Base-by-base conservation (phyloP, 2,888 invertebrate species). In the Leistus spinibarbis region DNA sequence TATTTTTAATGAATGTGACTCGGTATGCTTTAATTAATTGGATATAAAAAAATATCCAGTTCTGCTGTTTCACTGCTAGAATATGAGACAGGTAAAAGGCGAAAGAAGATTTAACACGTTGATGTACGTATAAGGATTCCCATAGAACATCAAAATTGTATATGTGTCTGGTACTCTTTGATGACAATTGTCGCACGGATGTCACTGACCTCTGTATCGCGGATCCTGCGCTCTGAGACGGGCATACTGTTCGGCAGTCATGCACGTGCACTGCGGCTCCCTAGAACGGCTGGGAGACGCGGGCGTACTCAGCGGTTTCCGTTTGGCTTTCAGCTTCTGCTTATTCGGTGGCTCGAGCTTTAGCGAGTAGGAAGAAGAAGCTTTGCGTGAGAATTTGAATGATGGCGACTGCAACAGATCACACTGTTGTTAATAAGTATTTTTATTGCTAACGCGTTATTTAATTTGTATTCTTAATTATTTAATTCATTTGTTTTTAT, bases 301-400 rank as follows among this genome's bases (percentile, higher is more conserved):
- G 66, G 97, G 96, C 62, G 96, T 98, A 83, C 97, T 97, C 80
- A 95, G 88, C 67, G 95, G 95, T 89, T 95, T 96, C 88, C 96
- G 91, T 86, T 95, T 95, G 82, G 93, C 91, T 86, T 95, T 95
- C 84, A 92, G 91, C 86, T 95, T 95, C 87, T 93, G 93, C 88
- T 94, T 95, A 86, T 90, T 92, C 79, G 94, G 93, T 78, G 95
- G 94, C 85, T 97, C 97, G 88, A 96, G 89, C 89, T 95, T 95
- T 86, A 98, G 91, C 84, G 97, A 97, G 89, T 97, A 97, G 86
- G 97, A 97, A 82, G 97, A 97, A 81, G 97, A 96, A 84, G 97
- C 96, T 90, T 98, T 98, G 87, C 97, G 92, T 86, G 96, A 95
- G 90, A 97, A 97, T 91, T 97, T 97, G 92, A 96, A 97, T 88